Evolutionary conservation across 2,113 vertebrate genomes (phyloP), one percentile per base, ranked within the genome.

Genomic region (Indri indri): DNA sequence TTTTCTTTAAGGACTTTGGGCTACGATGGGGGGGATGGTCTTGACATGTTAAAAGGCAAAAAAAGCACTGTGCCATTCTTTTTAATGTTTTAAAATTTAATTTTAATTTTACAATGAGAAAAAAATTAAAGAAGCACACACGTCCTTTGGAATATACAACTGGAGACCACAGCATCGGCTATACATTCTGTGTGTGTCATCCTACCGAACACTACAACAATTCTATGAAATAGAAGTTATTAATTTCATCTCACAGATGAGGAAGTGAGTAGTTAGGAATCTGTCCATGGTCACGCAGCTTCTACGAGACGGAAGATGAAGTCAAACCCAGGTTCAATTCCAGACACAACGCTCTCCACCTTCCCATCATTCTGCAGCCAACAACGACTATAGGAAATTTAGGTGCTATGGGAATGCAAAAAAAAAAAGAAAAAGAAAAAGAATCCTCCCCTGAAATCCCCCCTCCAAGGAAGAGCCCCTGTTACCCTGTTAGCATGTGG

Each of bases 181-280:
- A 0, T 9, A 0, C 8, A 5, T 17, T 32, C 73, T n/a, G 0
- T 1, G 4, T 2, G 37, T 18, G 6, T 4, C 27, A 0, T 13
- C 61, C 80, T 20, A 22, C 79, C 11, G 13, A 25, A 54, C 23
- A 34, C 2, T 14, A 22, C 0, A 3, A 2, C 0, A 4, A 2
- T 40, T 30, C 3, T 0, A 1, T 0, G 42, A 50, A 52, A 8
- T 1, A 12, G 2, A 42, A 5, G 18, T 3, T 63, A 25, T 1
- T 40, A n/a, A 77, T 27, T 50, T 70, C 74, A 71, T 13, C 50
- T n/a, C 12, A 0, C 68, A n/a, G n/a, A 57, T 1, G 25, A 70
- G 70, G 52, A 90, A 54, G 57, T 3, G 0, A 32, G 52, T 6
- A 25, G 34, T 11, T 37, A 22, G 70, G 68, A 25, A 34, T 52